Evolutionary conservation across 2,888 invertebrate species (phyloP).

Genomic region (Cosmopolites sordidus): DNA sequence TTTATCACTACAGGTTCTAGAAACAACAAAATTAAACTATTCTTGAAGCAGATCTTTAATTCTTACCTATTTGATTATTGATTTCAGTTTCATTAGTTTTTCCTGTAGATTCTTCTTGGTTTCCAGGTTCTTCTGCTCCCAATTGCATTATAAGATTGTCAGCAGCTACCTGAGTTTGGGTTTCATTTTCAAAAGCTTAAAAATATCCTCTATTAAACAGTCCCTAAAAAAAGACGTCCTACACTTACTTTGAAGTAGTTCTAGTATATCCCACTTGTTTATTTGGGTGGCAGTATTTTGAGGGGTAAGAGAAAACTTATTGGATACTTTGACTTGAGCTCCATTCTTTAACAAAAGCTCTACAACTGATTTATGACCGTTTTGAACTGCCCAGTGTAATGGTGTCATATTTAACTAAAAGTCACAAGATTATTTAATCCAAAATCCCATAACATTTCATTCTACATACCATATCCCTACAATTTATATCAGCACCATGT

Average conservation of each 20-base stretch:
- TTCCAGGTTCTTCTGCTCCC: constrained; percentile 3
- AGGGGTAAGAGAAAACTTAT: constrained; percentile 72
- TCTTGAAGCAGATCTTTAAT: not conserved
- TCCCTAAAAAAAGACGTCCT: too few relatives aligned
- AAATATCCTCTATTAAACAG: too few relatives aligned
- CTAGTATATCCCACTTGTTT: constrained; percentile 57
- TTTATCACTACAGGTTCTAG: constrained; percentile 9
- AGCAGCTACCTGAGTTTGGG: constrained; percentile 8
- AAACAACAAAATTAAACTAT: not conserved
- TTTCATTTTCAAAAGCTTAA: constrained; percentile 14
- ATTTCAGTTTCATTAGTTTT: not conserved
- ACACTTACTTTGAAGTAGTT: constrained; percentile 50
- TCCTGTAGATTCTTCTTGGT: not conserved
- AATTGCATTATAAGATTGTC: constrained; percentile 18
- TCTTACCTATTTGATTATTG: constrained; percentile 7
- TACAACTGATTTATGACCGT: constrained; percentile 67
- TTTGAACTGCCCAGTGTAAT: constrained; percentile 90
- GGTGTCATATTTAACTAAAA: constrained; percentile 81
- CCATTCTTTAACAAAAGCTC: constrained; percentile 67
- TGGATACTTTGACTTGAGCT: constrained; percentile 63
- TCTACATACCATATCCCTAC: constrained; percentile 67
- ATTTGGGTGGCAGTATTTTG: constrained; percentile 64
- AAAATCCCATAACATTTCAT: not conserved
- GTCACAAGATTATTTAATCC: not conserved
- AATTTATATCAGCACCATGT: constrained; percentile 68